phyloP scores from a whole-genome alignment of 1,140 invertebrate species.

The Phenacoccus solenopsis region DNA sequence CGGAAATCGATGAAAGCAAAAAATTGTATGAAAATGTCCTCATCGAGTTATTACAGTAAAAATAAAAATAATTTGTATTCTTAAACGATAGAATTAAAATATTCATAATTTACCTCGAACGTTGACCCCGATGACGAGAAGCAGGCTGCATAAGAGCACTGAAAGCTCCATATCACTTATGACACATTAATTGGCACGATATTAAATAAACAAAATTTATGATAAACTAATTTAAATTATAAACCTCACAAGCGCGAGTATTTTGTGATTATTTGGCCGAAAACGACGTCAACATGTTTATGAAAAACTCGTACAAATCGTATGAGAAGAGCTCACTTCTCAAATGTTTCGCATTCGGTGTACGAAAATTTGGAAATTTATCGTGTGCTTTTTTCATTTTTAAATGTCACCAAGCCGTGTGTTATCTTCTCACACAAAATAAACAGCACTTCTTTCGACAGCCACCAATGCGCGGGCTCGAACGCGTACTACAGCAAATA shows the following conservation, averaged over 20 bases:
- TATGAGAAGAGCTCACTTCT: not conserved
- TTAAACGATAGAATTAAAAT: too few species aligned
- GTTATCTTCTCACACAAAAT: not conserved
- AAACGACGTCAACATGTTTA: not conserved
- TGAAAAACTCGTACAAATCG: not conserved
- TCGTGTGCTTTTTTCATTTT: not conserved
- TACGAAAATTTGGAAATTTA: not conserved
- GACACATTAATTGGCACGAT: not conserved
- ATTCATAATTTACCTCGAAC: not conserved
- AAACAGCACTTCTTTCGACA: not conserved
- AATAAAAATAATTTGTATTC: too few species aligned
- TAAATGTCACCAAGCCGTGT: not conserved
- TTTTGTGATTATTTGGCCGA: not conserved
- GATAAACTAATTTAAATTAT: not conserved
- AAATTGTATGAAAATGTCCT: too few species aligned
- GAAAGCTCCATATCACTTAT: not conserved
- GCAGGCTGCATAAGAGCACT: not conserved
- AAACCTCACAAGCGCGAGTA: not conserved
- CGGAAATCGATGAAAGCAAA: too few species aligned
- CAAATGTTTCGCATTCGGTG: not conserved
- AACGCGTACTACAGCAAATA: not conserved
- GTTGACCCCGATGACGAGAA: not conserved
- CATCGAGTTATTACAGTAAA: too few species aligned
- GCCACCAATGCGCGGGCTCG: not conserved
- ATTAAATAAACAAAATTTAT: not conserved